Evolutionary conservation across 2,113 vertebrate genomes (phyloP), one percentile per base, ranked within the genome.

Genomic region (Rafetus swinhoei): DNA sequence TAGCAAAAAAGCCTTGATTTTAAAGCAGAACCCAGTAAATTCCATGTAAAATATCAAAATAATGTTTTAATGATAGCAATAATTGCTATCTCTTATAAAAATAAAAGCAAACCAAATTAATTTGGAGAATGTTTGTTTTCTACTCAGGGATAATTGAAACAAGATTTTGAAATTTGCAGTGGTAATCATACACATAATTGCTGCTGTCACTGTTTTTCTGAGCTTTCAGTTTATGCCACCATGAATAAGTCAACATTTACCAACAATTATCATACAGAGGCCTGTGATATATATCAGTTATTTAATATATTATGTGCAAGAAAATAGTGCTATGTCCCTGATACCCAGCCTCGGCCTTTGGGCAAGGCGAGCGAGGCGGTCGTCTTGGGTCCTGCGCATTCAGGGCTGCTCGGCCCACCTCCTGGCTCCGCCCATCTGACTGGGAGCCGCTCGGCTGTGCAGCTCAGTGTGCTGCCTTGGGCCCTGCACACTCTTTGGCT

Each of bases 251-350:
- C 79, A 11, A 2, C 0, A 1, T 45, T 81, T 5, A 13, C 77
- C 39, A 50, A 2, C 22, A 14, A 4, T 3, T n/a, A 39, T 35
- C 57, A 11, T 4, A 79, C 57, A 81, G 18, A 1, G 35, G 21
- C 74, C n/a, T 25, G 13, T 2, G 88, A 65, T 9, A 27, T 9
- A 27, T 3, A 1, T 5, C 21, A 9, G 54, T n/a, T 72, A 35
- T 27, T 0, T 0, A 45, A 35, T 21, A 54, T 27, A 2, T 0
- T 54, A 50, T 0, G 3, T 35, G 39, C 82, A 72, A 32, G 60
- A 65, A n/a, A 14, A 32, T 1, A 54, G 0, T 0, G 5, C 13
- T 19, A 22, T 0, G 1, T 62, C 11, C 8, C 0, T 0, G 21
- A 11, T 45, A 45, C 5, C 45, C 45, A 45, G 45, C 5, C 45